These are phyloP conservation scores for Benitochromis conjunctus DNA, from an alignment of 2,113 vertebrate species.

Conservation along the genomic window DNA sequence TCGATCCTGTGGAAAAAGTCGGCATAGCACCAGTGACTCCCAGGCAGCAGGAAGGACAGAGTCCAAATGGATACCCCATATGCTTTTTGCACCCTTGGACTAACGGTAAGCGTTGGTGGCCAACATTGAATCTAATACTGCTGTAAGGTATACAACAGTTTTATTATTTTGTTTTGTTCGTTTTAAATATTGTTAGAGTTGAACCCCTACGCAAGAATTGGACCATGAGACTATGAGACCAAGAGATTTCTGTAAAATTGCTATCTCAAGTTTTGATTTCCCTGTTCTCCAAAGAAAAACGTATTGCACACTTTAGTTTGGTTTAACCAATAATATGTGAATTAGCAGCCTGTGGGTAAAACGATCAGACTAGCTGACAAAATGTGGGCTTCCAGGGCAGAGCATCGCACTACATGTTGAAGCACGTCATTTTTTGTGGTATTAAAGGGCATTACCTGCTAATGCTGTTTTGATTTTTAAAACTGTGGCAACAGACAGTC, in stretches of 20 bases:
- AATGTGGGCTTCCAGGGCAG: background rate
- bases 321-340: background rate
- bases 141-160: background rate
- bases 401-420: background rate
- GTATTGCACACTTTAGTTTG: background rate
- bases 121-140: background rate
- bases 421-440: background rate
- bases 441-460: background rate
- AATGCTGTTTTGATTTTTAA: background rate
- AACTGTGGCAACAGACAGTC: background rate
- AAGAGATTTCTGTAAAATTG: background rate
- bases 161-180: background rate
- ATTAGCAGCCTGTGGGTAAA: background rate
- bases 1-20: background rate
- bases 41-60: background rate
- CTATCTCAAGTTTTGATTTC: background rate
- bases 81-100: background rate
- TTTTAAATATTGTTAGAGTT: background rate
- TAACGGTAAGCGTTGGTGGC: constrained; percentile 24
- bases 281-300: background rate
- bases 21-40: background rate
- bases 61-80: background rate
- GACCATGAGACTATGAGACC: background rate
- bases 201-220: background rate
- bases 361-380: background rate